phyloP scores from a whole-genome alignment of 2,888 invertebrate genomes.

The Hypolimnas misippus region DNA sequence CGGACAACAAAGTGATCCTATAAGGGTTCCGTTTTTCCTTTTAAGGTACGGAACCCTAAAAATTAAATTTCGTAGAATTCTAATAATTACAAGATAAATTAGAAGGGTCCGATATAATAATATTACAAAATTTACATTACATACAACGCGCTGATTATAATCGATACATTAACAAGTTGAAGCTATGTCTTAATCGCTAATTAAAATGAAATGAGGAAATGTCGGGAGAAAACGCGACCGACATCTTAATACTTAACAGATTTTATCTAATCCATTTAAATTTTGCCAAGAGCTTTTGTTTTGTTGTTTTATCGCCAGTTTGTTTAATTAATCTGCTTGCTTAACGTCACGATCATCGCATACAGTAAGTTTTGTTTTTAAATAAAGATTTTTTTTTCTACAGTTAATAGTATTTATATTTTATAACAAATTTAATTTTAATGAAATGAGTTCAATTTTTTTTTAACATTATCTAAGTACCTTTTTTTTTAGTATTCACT shows the following conservation, averaged over 20 bases:
- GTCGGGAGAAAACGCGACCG: slow-evolving; percentile 11
- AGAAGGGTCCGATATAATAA: background rate
- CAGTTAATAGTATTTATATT: too few species aligned
- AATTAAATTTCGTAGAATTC: too few species aligned
- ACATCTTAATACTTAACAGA: background rate
- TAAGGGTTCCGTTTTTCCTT: too few species aligned
- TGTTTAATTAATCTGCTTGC: background rate
- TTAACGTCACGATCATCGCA: background rate
- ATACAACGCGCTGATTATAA: background rate
- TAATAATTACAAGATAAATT: too few species aligned
- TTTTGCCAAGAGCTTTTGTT: background rate
- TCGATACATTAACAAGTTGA: background rate
- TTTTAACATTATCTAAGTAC: too few species aligned
- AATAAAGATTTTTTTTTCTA: too few species aligned
- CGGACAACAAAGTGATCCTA: too few species aligned
- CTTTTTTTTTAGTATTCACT: too few species aligned
- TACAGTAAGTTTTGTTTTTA: background rate
- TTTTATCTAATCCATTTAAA: slow-evolving; percentile 7
- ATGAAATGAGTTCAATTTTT: too few species aligned
- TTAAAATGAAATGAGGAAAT: slow-evolving; percentile 28
- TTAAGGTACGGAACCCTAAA: too few species aligned
- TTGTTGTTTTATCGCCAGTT: slow-evolving; percentile 2
- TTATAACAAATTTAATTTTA: too few species aligned
- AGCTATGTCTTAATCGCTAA: slow-evolving; percentile 1
- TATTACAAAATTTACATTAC: background rate